phyloP scores from a whole-genome alignment of 2,113 vertebrate species.

The Chionomys nivalis region DNA sequence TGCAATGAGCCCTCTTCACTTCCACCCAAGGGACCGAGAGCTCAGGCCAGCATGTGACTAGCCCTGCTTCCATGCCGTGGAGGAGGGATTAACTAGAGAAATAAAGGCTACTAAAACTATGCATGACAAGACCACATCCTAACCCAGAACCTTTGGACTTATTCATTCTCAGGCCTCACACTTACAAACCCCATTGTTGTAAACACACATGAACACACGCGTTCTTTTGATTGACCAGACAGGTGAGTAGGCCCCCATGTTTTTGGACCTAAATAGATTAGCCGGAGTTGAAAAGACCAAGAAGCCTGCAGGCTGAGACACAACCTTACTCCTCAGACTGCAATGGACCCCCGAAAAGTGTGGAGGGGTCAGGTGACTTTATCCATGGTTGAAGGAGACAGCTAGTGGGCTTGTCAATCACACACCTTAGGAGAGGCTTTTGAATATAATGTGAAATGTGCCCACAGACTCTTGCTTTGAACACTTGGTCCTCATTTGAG shows the following conservation, averaged over 20 bases:
- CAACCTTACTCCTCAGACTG: rapidly evolving
- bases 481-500: not conserved
- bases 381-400: not conserved
- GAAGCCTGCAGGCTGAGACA: rapidly evolving
- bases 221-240: not conserved
- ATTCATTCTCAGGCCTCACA: no score
- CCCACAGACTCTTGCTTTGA: not conserved
- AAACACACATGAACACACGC: rapidly evolving
- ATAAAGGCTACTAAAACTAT: rapidly evolving
- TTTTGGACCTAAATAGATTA: not conserved
- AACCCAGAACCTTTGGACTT: not conserved
- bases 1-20: no score
- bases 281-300: not conserved
- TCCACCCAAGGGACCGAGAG: rapidly evolving
- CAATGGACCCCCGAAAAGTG: rapidly evolving
- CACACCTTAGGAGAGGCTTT: not conserved
- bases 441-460: not conserved
- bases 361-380: not conserved
- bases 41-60: rapidly evolving
- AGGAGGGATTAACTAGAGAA: not conserved
- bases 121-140: not conserved
- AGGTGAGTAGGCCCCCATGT: not conserved
- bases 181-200: no score
- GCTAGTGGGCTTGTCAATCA: not conserved
- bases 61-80: not conserved